Percentiles rank a stretch among this genome's conserved stretches.
These are phyloP conservation scores for Drosophila rubida DNA, from an alignment of 2,888 invertebrate species.

Conservation along the genomic window DNA sequence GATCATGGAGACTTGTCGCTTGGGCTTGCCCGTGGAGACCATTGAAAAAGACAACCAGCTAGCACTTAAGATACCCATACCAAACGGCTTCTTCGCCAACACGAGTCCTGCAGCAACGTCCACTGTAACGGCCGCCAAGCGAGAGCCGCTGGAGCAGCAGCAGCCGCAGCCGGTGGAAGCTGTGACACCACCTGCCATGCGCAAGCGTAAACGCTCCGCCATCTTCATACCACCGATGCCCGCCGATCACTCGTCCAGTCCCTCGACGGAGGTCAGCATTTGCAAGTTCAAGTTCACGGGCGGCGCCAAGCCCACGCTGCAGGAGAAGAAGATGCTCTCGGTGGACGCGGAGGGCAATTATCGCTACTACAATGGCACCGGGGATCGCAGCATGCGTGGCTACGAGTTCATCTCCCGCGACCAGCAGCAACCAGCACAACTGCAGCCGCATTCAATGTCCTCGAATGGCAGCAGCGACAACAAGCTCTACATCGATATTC, in stretches of 20 bases:
- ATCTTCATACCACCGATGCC: conserved; percentile 94
- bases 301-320: conserved; percentile 93
- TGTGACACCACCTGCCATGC: conserved; percentile 48
- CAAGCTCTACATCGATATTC: conserved; percentile 80
- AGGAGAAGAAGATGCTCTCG: conserved; percentile 96
- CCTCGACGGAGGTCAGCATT: conserved; percentile 94
- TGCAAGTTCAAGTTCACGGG: conserved; percentile 97
- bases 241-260: conserved; percentile 90
- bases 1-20: conserved; percentile 86
- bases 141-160: conserved; percentile 39
- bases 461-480: conserved; percentile 85
- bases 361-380: conserved; percentile 93
- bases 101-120: conserved; percentile 34
- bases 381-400: conserved; percentile 88
- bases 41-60: conserved; percentile 85
- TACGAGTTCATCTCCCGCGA: conserved; percentile 92
- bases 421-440: conserved; percentile 86
- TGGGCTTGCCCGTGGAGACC: conserved; percentile 81
- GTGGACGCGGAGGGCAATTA: conserved; percentile 96
- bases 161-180: conserved; percentile 48
- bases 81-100: conserved; percentile 73
- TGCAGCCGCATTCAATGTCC: conserved; percentile 33
- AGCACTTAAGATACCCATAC: conserved; percentile 82
- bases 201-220: conserved; percentile 89
- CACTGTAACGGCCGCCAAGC: conserved; percentile 14